Evolutionary conservation across 1,140 invertebrate species (phyloP).

Genomic region (Temnothorax longispinosus): DNA sequence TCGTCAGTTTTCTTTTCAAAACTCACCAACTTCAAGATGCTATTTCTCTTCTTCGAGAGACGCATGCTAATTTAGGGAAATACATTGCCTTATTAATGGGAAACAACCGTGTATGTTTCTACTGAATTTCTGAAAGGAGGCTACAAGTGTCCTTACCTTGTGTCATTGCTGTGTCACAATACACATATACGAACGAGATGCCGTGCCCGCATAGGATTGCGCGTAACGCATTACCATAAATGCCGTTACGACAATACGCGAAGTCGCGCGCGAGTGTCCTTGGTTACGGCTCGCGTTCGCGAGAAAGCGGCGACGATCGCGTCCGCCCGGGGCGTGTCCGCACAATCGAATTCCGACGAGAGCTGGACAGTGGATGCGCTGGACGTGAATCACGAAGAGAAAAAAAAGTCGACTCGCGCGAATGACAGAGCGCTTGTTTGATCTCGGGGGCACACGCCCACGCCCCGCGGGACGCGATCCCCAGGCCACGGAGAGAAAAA

Average conservation of each 20-base stretch:
- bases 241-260: conserved; percentile 18
- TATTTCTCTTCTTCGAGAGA: not conserved
- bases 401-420: conserved; percentile 2
- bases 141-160: not conserved
- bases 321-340: not conserved
- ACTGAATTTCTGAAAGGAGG: not conserved
- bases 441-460: not conserved
- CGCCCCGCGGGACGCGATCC: not conserved
- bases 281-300: not conserved
- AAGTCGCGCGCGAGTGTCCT: not conserved
- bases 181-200: not conserved
- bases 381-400: not conserved
- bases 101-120: not conserved
- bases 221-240: conserved; percentile 40
- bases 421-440: conserved; percentile 16
- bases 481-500: not conserved
- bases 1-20: not conserved
- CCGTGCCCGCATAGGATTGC: not conserved
- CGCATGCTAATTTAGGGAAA: not conserved
- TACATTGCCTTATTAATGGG: not conserved
- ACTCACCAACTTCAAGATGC: not conserved
- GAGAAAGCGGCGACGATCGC: conserved; percentile 21
- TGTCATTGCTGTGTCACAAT: not conserved
- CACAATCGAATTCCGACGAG: conserved; percentile 4
- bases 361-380: not conserved